Conservation (phyloP, 2,797 vertebrate genomes). For the Denticeps clupeoides region DNA sequence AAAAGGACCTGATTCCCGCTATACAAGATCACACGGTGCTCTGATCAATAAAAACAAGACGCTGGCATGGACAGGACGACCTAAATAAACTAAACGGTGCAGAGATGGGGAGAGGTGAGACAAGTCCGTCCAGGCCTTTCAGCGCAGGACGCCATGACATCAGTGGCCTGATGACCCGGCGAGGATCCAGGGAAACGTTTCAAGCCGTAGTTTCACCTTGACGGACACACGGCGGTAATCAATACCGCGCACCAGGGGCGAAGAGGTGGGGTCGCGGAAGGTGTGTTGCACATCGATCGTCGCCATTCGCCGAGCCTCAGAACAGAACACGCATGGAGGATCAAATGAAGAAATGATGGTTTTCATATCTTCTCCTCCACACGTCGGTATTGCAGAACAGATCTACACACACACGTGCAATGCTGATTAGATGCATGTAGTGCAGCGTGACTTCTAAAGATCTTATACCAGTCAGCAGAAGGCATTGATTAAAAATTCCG, state of each 20-base stretch:
- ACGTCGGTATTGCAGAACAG: too few species aligned
- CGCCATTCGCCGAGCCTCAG: too few species aligned
- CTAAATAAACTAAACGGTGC: conserved; percentile 28
- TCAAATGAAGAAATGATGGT: conserved; percentile 16
- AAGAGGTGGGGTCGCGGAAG: conserved; percentile 31
- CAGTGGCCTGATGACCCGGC: background rate
- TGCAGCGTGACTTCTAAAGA: too few species aligned
- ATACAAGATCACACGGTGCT: background rate
- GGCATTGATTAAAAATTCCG: too few species aligned
- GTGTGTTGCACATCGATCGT: too few species aligned
- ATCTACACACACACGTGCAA: background rate
- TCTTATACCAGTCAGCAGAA: too few species aligned
- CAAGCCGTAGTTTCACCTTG: conserved; percentile 41
- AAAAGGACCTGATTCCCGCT: background rate
- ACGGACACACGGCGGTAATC: conserved; percentile 49
- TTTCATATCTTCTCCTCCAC: background rate
- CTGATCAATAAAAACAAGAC: conserved; percentile 16
- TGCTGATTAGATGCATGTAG: background rate
- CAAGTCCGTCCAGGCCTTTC: too few species aligned
- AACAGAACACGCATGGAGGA: too few species aligned
- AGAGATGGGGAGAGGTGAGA: too few species aligned
- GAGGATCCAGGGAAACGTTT: conserved; percentile 18
- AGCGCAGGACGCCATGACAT: too few species aligned
- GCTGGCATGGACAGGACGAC: conserved; percentile 31
- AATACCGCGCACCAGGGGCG: conserved; percentile 40